Base-by-base conservation (phyloP, 2,888 invertebrate genomes). In the Timandra comae region DNA sequence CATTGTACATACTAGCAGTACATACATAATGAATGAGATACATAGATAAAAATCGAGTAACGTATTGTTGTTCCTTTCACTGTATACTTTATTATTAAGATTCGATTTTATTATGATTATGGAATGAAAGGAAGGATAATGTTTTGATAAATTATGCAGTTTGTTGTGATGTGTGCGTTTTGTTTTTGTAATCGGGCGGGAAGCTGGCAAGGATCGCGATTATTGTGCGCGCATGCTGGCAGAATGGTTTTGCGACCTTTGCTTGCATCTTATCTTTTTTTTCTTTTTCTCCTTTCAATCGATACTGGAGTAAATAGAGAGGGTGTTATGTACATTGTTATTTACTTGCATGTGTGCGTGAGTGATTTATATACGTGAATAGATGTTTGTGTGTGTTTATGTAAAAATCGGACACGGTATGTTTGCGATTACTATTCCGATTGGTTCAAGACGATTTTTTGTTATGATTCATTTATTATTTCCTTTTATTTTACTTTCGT, bases 111-210 rank as follows among this genome's bases (percentile, higher is more conserved):
- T 32, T 16, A 5, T 16, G n/a, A n/a, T n/a, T n/a, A n/a, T n/a
- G n/a, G n/a, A n/a, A n/a, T n/a, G n/a, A n/a, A n/a, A n/a, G n/a
- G n/a, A n/a, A n/a, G n/a, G n/a, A n/a, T n/a, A n/a, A n/a, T n/a
- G n/a, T n/a, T n/a, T n/a, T n/a, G n/a, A n/a, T n/a, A n/a, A n/a
- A n/a, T n/a, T n/a, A n/a, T n/a, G n/a, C n/a, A n/a, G n/a, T 16
- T 16, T 16, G n/a, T n/a, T n/a, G 16, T 16, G 16, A 47, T 58
- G 54, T n/a, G 60, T 63, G 62, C 59, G 59, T 61, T 69, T 63
- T 60, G 58, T 60, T 56, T 70, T 62, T 65, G 57, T 63, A 65
- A 64, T 54, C 67, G 63, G 62, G 61, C 60, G 53, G 56, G 56
- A 59, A 56, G 63, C 64, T 65, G 66, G 61, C 59, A 57, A 63